These are phyloP conservation scores for Pristionchus pacificus DNA, from an alignment of 1,140 invertebrate species.

Conservation along the genomic window DNA sequence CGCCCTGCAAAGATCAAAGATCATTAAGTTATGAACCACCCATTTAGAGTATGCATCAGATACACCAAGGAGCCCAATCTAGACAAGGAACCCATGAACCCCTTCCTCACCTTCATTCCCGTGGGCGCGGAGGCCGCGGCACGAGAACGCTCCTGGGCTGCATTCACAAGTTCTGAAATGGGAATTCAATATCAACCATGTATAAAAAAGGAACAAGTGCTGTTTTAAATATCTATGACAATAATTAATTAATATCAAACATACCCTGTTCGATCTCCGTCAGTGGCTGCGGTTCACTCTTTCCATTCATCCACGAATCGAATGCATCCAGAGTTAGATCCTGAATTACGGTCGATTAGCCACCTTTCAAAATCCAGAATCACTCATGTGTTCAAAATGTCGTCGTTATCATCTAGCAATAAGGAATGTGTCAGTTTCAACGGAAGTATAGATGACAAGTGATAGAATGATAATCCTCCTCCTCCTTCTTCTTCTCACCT, in stretches of 20 bases:
- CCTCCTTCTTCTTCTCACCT: conserved; percentile 15
- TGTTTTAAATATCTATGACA: conserved; percentile 2
- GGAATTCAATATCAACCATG: conserved; percentile 28
- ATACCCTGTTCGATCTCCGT: conserved; percentile 28
- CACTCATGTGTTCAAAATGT: too few relatives aligned
- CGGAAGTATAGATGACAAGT: neutral
- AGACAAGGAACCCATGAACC: neutral
- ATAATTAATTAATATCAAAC: neutral
- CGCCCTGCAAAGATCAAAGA: conserved; percentile 75
- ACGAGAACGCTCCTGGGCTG: conserved; percentile 33
- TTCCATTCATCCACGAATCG: conserved; percentile 38
- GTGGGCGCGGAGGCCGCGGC: conserved; percentile 22
- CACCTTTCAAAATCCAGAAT: too few relatives aligned
- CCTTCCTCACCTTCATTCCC: conserved; percentile 28
- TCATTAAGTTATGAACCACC: too few relatives aligned
- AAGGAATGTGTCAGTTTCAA: neutral
- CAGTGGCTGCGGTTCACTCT: conserved; percentile 36
- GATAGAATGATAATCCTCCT: too few relatives aligned
- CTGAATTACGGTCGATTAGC: too few relatives aligned
- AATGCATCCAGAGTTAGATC: conserved; percentile 62
- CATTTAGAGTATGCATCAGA: too few relatives aligned
- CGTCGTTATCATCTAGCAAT: too few relatives aligned
- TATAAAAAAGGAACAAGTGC: too few relatives aligned
- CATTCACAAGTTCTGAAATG: conserved; percentile 41
- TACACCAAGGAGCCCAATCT: too few relatives aligned